Evolutionary conservation across 2,797 vertebrate genomes (phyloP), one percentile per base, ranked within the genome.

Genomic region (Petrocephalus sullivani): DNA sequence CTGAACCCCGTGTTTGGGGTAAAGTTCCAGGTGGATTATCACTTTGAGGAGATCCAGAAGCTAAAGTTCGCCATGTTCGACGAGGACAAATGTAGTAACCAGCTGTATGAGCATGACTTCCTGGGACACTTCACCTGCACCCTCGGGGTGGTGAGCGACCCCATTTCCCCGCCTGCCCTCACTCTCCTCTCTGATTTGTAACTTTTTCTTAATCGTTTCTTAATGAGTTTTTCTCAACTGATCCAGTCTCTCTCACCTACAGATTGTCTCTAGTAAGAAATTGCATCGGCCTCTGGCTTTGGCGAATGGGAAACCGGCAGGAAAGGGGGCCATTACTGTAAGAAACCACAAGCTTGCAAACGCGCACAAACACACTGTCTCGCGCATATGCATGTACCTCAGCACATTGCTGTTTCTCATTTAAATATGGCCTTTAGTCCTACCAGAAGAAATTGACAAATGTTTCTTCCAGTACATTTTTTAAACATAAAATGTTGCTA

Each of bases 191-290:
- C 82, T 87, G 61, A 84, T 4, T n/a, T 21, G 4, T 2, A 37
- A 46, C 28, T 87, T 85, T 87, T 83, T 33, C 56, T 58, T 37
- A 16, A 58, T 58, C 53, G 33, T 14, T 56, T 56, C 21, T n/a
- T 83, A 21, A 21, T 53, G 10, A 12, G 12, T 84, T 33, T 56
- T 58, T 57, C 53, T 46, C 82, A 81, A 28, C 53, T 56, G 21
- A 53, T 84, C 23, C n/a, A n/a, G 54, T 56, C 21, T 54, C 85
- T 86, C 23, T 88, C 19, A 51, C 33, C 78, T 28, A 82, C 85
- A 99, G 98, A 98, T 99, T 0, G 98, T 99, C 92, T 99, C 98
- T 92, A 99, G 98, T 95, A 99, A 99, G 95, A 99, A 99, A 94
- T 96, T 99, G 88, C 96, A 97, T 81, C 94, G 97, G 90, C 96